Base-by-base conservation (phyloP, 2,797 vertebrate species). In the Borostomias antarcticus region DNA sequence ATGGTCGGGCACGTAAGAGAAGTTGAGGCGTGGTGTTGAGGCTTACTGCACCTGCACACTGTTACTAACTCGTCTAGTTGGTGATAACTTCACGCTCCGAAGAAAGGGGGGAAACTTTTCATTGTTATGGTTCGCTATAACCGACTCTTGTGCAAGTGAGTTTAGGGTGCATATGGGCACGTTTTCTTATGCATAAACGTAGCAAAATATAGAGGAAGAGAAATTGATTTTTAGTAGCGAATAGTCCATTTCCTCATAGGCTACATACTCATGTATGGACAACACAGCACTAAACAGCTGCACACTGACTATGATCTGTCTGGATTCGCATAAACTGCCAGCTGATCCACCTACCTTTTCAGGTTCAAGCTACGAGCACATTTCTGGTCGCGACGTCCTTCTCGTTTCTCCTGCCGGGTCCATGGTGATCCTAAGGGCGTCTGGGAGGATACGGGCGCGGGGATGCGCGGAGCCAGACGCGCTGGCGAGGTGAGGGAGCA, bases 271-370 rank as follows among this genome's bases (percentile, higher is more conserved):
- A n/a, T n/a, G 15, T 45, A 10, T 40, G 11, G 13, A 43, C 13
- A 45, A 15, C 15, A 45, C 15, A 45, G 15, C 40, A 45, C 37
- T 40, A 13, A 13, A 40, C 48, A 37, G 2, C 8, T 51, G 48
- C 6, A 23, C 21, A 11, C 48, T 37, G 1, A 26, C 26, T 29
- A 40, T 35, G 13, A 25, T 37, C 15, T 40, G 5, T 37, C 32
- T 11, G n/a, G 40, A 17, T 43, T 15, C 1, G 3, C 40, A n/a
- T n/a, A 45, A 17, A 52, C 23, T 11, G 13, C 26, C 32, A 52
- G 10, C 23, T 19, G 35, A 13, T 4, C 4, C 61, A 64, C 84
- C 66, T 86, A 92, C 90, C 90, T 89, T 81, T 56, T 62, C 51
- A 78, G 79, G 68, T 82, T 51, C 67, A 37, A 54, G 40, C 63